These are phyloP conservation scores for Scaptomyza parva DNA, from an alignment of 2,888 invertebrate species.

Conservation along the genomic window DNA sequence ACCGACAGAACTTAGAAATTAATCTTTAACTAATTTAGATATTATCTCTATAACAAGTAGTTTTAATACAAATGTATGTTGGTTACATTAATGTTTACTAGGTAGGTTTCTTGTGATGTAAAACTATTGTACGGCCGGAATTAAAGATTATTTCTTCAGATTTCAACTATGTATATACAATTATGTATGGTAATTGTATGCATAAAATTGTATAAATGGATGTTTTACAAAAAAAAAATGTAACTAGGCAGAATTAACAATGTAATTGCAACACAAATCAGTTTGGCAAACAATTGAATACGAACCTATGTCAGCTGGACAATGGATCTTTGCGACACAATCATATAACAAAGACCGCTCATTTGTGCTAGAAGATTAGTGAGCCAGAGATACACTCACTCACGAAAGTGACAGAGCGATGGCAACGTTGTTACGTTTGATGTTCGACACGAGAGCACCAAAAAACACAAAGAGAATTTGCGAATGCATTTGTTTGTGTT, in stretches of 20 bases:
- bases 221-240: constrained; percentile 29
- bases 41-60: no score
- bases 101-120: no score
- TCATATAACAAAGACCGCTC: constrained; percentile 38
- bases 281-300: constrained; percentile 42
- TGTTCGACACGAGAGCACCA: constrained; percentile 12
- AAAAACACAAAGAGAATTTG: constrained; percentile 10
- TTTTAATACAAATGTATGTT: no score
- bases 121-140: no score
- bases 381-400: background rate
- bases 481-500: constrained; percentile 61
- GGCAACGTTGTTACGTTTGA: background rate
- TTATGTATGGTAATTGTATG: background rate
- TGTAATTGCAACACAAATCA: constrained; percentile 74
- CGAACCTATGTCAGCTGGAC: background rate
- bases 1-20: no score
- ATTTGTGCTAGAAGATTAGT: constrained; percentile 39
- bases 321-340: background rate
- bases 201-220: constrained; percentile 6
- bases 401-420: background rate
- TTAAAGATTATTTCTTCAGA: no score
- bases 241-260: constrained; percentile 60
- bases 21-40: no score
- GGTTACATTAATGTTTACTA: no score
- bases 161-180: background rate